Conservation (phyloP, 2,888 invertebrate species). For the Leptopterna dolabrata region DNA sequence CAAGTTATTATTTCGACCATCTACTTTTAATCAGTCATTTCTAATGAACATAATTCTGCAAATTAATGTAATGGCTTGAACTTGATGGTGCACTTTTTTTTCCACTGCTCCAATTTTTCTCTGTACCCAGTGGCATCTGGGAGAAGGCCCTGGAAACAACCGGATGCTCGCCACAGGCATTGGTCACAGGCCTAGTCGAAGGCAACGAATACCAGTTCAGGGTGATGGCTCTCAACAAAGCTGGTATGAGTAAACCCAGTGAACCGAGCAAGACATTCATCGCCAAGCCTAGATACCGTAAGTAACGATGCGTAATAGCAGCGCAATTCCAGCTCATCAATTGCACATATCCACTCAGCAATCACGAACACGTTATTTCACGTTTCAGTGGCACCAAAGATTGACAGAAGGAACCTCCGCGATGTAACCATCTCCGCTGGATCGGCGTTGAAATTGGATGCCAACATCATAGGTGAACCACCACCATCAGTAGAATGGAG, state of each 20-base stretch:
- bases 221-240: conserved; percentile 93
- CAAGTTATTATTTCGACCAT: no score
- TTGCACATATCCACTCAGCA: background rate
- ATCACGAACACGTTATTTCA: background rate
- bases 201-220: conserved; percentile 98
- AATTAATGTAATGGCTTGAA: no score
- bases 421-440: conserved; percentile 93
- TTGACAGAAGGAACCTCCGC: conserved; percentile 91
- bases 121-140: conserved; percentile 80
- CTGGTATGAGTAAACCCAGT: conserved; percentile 92
- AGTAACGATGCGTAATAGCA: conserved; percentile 65
- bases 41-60: no score
- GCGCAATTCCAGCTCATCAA: background rate
- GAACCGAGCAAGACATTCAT: conserved; percentile 86
- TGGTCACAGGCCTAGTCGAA: conserved; percentile 91
- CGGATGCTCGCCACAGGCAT: conserved; percentile 78
- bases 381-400: conserved; percentile 87
- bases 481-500: conserved; percentile 95
- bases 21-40: no score
- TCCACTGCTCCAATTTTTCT: background rate
- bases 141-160: conserved; percentile 90
- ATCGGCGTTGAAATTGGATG: conserved; percentile 92
- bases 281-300: conserved; percentile 85
- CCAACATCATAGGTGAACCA: conserved; percentile 93
- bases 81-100: no score